These are phyloP conservation scores for Philypnodon macrostomus DNA, from an alignment of 2,797 vertebrate genomes.

Conservation along the genomic window DNA sequence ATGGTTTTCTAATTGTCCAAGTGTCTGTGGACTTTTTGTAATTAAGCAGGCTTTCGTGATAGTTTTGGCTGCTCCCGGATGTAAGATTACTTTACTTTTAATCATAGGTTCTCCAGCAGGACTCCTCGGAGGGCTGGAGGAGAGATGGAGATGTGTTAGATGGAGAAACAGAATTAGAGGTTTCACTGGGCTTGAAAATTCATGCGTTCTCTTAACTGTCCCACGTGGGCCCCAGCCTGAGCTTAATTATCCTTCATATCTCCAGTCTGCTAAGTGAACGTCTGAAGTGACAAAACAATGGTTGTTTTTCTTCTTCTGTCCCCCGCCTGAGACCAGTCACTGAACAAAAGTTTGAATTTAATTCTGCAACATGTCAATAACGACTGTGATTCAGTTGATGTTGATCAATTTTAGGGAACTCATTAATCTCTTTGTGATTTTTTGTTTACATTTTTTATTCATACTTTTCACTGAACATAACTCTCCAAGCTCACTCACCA, in stretches of 20 bases:
- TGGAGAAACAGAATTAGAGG: constrained; percentile 57
- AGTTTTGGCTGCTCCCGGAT: constrained; percentile 36
- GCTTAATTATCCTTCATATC: constrained; percentile 54
- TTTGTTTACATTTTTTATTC: too few species aligned
- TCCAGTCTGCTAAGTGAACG: constrained; percentile 21
- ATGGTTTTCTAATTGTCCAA: constrained; percentile 43
- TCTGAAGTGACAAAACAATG: constrained; percentile 23
- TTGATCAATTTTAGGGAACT: too few species aligned
- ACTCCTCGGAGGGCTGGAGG: constrained; percentile 45
- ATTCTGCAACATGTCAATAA: constrained; percentile 6
- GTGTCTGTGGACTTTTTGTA: constrained; percentile 48
- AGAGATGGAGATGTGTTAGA: constrained; percentile 60
- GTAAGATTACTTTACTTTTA: constrained; percentile 63
- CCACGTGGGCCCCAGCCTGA: constrained; percentile 42
- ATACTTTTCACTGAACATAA: too few species aligned
- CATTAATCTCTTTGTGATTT: too few species aligned
- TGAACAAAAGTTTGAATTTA: constrained; percentile 1
- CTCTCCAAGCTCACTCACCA: too few species aligned
- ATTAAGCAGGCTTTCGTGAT: constrained; percentile 58
- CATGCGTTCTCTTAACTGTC: constrained; percentile 54
- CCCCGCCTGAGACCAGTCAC: constrained; percentile 17
- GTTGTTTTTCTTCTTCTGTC: constrained; percentile 28
- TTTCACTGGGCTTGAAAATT: constrained; percentile 61
- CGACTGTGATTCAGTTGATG: constrained; percentile 10
- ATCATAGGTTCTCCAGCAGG: constrained; percentile 55